These are phyloP conservation scores for Leucoraja erinaceus DNA, from an alignment of 2,113 vertebrate genomes.

Conservation along the genomic window DNA sequence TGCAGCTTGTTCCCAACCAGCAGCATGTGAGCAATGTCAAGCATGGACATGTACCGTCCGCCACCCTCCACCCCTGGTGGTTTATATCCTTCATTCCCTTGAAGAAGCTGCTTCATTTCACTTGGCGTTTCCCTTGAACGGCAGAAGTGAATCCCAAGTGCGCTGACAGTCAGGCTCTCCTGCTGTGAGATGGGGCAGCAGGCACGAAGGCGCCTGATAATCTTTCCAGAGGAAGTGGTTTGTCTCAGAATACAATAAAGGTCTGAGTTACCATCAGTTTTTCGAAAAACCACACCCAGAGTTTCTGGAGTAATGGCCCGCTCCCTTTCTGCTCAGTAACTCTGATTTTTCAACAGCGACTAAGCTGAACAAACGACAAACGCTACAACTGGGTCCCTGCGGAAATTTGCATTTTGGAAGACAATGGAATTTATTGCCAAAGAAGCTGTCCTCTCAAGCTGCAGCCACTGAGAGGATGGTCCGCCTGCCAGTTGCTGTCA, in stretches of 20 bases:
- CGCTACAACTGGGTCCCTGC: background rate
- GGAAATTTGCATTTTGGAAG: background rate
- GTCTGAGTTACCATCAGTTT: background rate
- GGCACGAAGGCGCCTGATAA: background rate
- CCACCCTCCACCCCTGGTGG: background rate
- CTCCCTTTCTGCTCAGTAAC: background rate
- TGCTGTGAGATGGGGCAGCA: no score
- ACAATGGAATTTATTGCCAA: background rate
- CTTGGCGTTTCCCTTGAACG: background rate
- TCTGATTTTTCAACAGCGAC: background rate
- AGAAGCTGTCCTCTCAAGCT: background rate
- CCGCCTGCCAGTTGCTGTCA: background rate
- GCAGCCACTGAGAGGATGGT: background rate
- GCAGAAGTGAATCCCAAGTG: background rate
- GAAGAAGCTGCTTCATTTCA: background rate
- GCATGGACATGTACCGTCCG: background rate
- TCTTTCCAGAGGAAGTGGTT: background rate
- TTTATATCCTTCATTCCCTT: background rate
- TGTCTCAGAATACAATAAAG: background rate
- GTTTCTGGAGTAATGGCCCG: background rate
- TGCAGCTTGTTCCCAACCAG: background rate
- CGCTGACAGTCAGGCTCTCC: background rate
- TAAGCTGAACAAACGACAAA: background rate
- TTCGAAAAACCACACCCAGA: no score
- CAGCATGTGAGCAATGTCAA: background rate